Base-by-base conservation (phyloP, 2,113 vertebrate genomes). In the Butastur rufipennis region DNA sequence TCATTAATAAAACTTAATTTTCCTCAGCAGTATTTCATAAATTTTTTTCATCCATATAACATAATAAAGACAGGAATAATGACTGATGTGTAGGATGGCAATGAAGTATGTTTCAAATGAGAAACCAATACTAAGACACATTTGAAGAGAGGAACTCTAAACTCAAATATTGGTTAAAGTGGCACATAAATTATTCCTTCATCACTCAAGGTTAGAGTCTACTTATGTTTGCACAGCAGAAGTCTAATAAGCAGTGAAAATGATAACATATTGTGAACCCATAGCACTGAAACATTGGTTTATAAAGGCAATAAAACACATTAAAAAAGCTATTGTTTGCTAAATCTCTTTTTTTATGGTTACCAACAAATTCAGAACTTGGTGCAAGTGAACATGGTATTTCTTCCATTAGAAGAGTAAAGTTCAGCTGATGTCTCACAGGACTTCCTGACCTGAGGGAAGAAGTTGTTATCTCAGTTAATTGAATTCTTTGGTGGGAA, bases 401-500 rank as follows among this genome's bases (percentile, higher is more conserved):
- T 94, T 82, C 45, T 95, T 95, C 83, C 26, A 80, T 87, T 87
- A 85, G 79, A 95, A 91, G 65, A 79, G 40, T 93, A 91, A 97
- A 96, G 94, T 95, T 94, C 89, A 96, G 16, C 66, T 80, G 66
- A 70, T 73, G 58, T 72, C 96, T 95, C 91, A 23, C 13, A 87
- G 86, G 89, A 81, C 45, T 89, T 77, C 73, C 53, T 95, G 81
- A 94, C 93, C 89, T 86, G 58, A 80, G 71, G 55, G 66, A 91
- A 94, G 70, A 79, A 88, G 66, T 74, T 94, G 81, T 95, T 95
- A 73, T 82, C 70, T 91, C 89, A 90, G 78, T 90, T 95, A 97
- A 97, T 95, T 95, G 84, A 97, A 95, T 96, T 94, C 59, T 94
- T 95, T 95, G 63, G 83, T 97, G 70, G 66, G 34, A 95, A 94